Base-by-base conservation (phyloP, 2,797 vertebrate genomes). In the Neomorphus geoffroyi region DNA sequence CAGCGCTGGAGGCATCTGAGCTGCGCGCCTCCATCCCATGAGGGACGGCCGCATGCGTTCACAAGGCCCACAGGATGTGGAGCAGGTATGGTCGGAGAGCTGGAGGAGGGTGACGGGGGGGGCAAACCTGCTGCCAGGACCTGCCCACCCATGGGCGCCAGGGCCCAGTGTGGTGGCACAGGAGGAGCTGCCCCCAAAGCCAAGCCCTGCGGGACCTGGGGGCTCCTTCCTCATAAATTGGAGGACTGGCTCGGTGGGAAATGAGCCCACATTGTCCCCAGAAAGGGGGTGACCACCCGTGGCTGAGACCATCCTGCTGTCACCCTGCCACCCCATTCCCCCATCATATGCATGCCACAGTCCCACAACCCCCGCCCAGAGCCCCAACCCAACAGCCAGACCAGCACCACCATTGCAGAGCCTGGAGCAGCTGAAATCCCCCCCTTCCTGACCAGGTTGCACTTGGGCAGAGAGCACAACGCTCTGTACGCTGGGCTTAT, bases 51-150 rank as follows among this genome's bases (percentile, higher is more conserved):
- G 2, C 3, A 23, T 64, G 88, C 2, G 0, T 83, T 88, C 90
- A 93, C 54, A 28, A 70, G 75, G 82, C 24, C 6, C 24, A 7
- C 0, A 6, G 37, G 75, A 12, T 9, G 60, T 0, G 2, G 60
- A 61, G 43, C 4, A 30, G 23, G 15, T 18, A 10, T 7, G 32
- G 43, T 28, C 2, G 24, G 46, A 23, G 30, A 39, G 65, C 33
- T 13, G 35, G 41, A 17, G 51, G 23, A 24, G 22, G 9, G 12
- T 0, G 0, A 14, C 2, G 70, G 62, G 57, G 35, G n/a, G 57
- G n/a, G 0, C 0, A 2, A 54, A 45, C 18, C 37, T 6, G 7
- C 1, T 0, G 45, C 65, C 2, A 1, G 30, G 30, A 57, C 10
- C 35, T 67, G n/a, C 41, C 35, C 32, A 5, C 9, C 32, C 6